phyloP scores from a whole-genome alignment of 2,888 invertebrate species.

The Euphydryas editha region DNA sequence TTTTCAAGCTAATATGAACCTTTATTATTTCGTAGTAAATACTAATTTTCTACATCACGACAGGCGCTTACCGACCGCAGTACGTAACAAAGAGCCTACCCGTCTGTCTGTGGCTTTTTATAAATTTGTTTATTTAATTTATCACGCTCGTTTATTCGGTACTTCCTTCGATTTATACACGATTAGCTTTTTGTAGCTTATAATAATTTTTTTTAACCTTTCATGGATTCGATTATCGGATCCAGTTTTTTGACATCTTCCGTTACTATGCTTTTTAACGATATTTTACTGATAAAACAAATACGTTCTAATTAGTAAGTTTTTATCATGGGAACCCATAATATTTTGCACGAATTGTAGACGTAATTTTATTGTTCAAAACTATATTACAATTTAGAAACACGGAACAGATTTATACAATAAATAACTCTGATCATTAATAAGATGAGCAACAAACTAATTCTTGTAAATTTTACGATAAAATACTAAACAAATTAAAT shows the following conservation, averaged over 20 bases:
- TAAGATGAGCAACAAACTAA: slow-evolving; percentile 33
- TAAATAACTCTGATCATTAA: slow-evolving; percentile 33
- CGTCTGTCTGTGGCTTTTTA: slow-evolving; percentile 70
- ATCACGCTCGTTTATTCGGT: slow-evolving; percentile 79
- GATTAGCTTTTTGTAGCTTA: slow-evolving; percentile 78
- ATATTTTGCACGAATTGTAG: slow-evolving; percentile 2
- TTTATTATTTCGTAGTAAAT: neutral
- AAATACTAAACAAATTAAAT: slow-evolving; percentile 66
- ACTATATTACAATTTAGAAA: slow-evolving; percentile 46
- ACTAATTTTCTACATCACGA: slow-evolving; percentile 8
- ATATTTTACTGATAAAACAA: slow-evolving; percentile 5
- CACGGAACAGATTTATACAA: slow-evolving; percentile 26
- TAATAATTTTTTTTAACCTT: slow-evolving; percentile 53
- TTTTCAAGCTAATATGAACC: slow-evolving; percentile 18
- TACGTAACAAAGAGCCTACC: slow-evolving; percentile 56
- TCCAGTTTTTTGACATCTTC: slow-evolving; percentile 21
- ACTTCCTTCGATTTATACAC: slow-evolving; percentile 76
- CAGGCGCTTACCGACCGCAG: slow-evolving; percentile 29
- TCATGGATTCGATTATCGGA: slow-evolving; percentile 15
- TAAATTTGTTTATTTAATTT: slow-evolving; percentile 83
- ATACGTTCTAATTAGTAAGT: neutral
- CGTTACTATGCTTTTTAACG: slow-evolving; percentile 8
- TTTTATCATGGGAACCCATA: neutral
- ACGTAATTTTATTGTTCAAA: slow-evolving; percentile 7
- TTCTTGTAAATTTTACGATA: slow-evolving; percentile 43